A percentile compares a stretch with the other conserved stretches of the same genome.
These are phyloP conservation scores for Hirtodrosophila duncani DNA, from an alignment of 2,888 invertebrate genomes.

Conservation along the genomic window DNA sequence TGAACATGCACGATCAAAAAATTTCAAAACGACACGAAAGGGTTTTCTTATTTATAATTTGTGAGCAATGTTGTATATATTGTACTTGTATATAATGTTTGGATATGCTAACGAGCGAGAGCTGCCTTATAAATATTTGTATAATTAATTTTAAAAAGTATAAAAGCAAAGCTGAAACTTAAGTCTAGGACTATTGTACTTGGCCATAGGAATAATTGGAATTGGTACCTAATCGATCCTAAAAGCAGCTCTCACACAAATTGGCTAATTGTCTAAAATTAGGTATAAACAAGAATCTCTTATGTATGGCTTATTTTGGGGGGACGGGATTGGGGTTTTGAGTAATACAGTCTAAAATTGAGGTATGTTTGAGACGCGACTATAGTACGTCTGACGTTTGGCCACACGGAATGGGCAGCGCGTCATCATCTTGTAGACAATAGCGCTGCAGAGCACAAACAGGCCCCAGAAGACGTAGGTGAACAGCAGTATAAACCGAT, in stretches of 20 bases:
- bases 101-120: too few relatives aligned
- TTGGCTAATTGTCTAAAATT: slow-evolving; percentile 5
- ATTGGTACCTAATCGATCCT: too few relatives aligned
- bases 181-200: too few relatives aligned
- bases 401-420: slow-evolving; percentile 76
- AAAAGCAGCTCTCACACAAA: too few relatives aligned
- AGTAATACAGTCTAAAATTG: slow-evolving; percentile 72
- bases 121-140: too few relatives aligned
- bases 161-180: too few relatives aligned
- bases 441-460: slow-evolving; percentile 62
- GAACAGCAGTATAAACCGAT: slow-evolving; percentile 73
- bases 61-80: not conserved
- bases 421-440: slow-evolving; percentile 76
- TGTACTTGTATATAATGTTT: too few relatives aligned
- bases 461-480: slow-evolving; percentile 74
- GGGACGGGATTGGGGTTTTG: not conserved
- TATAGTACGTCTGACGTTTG: slow-evolving; percentile 70
- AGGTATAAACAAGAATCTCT: slow-evolving; percentile 17
- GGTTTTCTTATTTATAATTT: slow-evolving; percentile 1
- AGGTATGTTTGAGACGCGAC: slow-evolving; percentile 72
- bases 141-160: too few relatives aligned
- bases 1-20: too few relatives aligned
- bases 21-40: too few relatives aligned
- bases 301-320: slow-evolving; percentile 23
- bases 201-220: too few relatives aligned